A percentile compares a stretch with the other conserved stretches of the same genome.
Evolutionary conservation across 2,888 invertebrate species (phyloP).

Genomic region (Tenodera sinensis): DNA sequence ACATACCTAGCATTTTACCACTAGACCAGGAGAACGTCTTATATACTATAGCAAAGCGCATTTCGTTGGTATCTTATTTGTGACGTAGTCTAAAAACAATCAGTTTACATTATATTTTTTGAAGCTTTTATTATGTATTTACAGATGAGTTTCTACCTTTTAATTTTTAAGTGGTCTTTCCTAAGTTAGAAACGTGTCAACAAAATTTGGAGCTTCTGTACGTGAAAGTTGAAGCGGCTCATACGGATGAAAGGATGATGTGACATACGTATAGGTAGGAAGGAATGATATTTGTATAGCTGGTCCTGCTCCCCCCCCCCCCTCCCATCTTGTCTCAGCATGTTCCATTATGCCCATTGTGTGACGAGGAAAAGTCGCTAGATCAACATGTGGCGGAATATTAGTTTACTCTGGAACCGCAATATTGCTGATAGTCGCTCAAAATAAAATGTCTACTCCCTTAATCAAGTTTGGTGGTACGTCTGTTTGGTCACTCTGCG

Average conservation of each 20-base stretch:
- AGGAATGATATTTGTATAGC: not conserved
- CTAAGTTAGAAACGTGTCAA: too few relatives aligned
- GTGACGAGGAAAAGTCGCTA: not conserved
- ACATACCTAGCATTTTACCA: too few relatives aligned
- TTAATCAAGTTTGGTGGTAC: not conserved
- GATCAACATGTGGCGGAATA: conserved; percentile 3
- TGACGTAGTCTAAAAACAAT: too few relatives aligned
- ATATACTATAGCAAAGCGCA: too few relatives aligned
- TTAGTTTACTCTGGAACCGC: not conserved
- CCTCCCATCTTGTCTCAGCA: not conserved
- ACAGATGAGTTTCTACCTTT: too few relatives aligned
- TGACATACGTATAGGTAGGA: not conserved
- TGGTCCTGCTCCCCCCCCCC: not conserved
- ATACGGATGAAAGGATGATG: not conserved
- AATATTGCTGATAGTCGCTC: not conserved
- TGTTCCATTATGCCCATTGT: not conserved
- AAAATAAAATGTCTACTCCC: not conserved
- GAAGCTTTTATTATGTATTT: too few relatives aligned
- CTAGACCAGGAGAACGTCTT: too few relatives aligned
- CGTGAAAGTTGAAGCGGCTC: too few relatives aligned
- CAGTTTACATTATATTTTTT: too few relatives aligned
- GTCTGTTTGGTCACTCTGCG: not conserved
- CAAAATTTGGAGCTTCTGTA: too few relatives aligned
- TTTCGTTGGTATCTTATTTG: too few relatives aligned
- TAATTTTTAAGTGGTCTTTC: too few relatives aligned